Base-by-base conservation (phyloP, 2,797 vertebrate genomes). In the Craterocephalus amniculus region DNA sequence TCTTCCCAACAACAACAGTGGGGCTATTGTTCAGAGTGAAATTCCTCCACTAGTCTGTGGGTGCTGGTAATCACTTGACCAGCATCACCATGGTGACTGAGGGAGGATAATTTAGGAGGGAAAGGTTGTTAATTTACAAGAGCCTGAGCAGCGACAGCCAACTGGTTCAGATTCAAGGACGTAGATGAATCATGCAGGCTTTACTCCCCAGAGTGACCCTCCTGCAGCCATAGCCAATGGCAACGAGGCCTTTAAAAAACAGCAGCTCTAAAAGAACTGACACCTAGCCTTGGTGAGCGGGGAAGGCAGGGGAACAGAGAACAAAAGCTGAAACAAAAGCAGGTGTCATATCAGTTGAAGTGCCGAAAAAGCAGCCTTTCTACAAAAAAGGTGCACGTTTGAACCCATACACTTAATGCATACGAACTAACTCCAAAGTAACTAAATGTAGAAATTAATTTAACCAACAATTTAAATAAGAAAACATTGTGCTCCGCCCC, bases 71-170 rank as follows among this genome's bases (percentile, higher is more conserved):
- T 79, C 83, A 76, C 84, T 87, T 86, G 87, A 88, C 88, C 76
- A 71, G 73, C 68, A 78, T 94, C 88, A 81, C 92, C 92, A 94
- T 93, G 91, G 89, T 22, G 81, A 94, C 89, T 31, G 70, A 63
- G 74, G 66, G 67, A 70, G 74, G 81, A 83, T 64, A 61, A 74
- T 81, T 84, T 79, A 52, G 69, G 73, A 83, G 68, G 63, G 76
- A 90, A 76, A 88, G 83, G 81, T 78, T 89, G 83, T 83, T 92
- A 78, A 89, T 92, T 91, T 87, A 83, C 62, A 80, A 72, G 72
- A 79, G 80, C 72, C 61, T 67, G 67, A 83, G 69, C 51, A 72
- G 78, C 38, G 63, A 83, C 6, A 67, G 75, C 67, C 82, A 80
- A 80, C 86, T 86, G 81, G 80, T 85, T 74, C 74, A 48, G 73